Evolutionary conservation across 1,140 invertebrate genomes (phyloP), one percentile per base, ranked within the genome.

Genomic region (Magallana gigas): DNA sequence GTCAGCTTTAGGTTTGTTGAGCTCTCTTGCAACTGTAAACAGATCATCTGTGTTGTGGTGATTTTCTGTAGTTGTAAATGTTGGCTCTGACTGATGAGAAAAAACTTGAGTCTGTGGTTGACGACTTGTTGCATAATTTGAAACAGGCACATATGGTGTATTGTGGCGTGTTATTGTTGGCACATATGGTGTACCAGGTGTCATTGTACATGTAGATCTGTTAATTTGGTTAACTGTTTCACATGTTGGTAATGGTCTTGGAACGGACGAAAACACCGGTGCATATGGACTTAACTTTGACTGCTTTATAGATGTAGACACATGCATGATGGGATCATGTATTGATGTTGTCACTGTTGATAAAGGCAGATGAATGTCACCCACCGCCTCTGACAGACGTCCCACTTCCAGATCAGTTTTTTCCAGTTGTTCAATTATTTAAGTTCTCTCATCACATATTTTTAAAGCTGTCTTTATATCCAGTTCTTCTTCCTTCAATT

Each of bases 391-490:
- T 29, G 85, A 48, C 18, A 83, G 29, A 11, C n/a, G 14, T 80
- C 80, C 8, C 7, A 68, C 85, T 8, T 57, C 57, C 2, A n/a
- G 29, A 18, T 83, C 68, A 57, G 81, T 0, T 84, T n/a, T 57
- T 86, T 89, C 88, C n/a, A 85, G 81, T 36, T 80, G 62, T 16
- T 89, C 83, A 62, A 89, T 68, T 7, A 89, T 85, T 59, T 85
- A 85, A 8, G 57, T 23, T 83, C 87, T n/a, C n/a, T n/a, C n/a
- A n/a, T n/a, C n/a, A n/a, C n/a, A n/a, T n/a, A n/a, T n/a, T n/a
- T n/a, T n/a, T n/a, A n/a, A n/a, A n/a, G n/a, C n/a, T n/a, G n/a
- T n/a, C n/a, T n/a, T n/a, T n/a, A n/a, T n/a, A n/a, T n/a, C n/a
- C n/a, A n/a, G n/a, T n/a, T n/a, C n/a, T n/a, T n/a, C n/a, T n/a